Evolutionary conservation across 2,113 vertebrate genomes (phyloP), one percentile per base, ranked within the genome.

Genomic region (Dryoscopus gambensis): DNA sequence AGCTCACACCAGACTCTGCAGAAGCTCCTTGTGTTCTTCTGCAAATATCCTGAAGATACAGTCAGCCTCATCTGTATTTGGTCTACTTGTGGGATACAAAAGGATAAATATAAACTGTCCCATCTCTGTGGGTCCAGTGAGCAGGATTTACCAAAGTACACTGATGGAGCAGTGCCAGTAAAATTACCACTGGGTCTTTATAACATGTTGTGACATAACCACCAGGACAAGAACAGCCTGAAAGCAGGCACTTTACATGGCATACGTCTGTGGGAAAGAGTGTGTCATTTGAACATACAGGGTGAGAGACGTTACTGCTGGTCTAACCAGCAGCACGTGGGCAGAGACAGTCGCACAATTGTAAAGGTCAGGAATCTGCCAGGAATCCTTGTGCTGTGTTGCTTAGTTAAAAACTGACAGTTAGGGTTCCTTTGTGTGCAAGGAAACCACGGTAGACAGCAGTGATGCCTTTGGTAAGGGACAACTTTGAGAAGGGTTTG

Each of bases 51-150:
- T 37, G 49, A 49, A 78, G 74, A 71, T 86, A 60, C 44, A 68
- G 60, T 40, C 60, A 71, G 56, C 28, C 11, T 63, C 87, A 60
- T 84, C 62, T 87, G 37, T 93, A 53, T 95, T 95, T 95, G 57
- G 77, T 95, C 84, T 95, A 16, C 62, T 71, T 79, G 65, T 85
- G 87, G 73, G 76, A 95, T 89, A 64, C 40, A 71, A 62, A 91
- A 78, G 44, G 52, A 49, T 92, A 96, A 84, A 81, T 89, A 87
- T 75, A 89, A 94, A 89, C 81, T 89, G 53, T 46, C 77, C 37
- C 40, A 25, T 89, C 62, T 87, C 44, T 89, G 44, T 96, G 94
- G 49, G 53, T 87, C 46, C 87, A 68, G 17, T 59, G 39, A 74
- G 56, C 65, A 71, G 49, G 40, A 79, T 40, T 64, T 83, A 53